phyloP scores from a whole-genome alignment of 2,797 vertebrate genomes.

The Furcifer pardalis region DNA sequence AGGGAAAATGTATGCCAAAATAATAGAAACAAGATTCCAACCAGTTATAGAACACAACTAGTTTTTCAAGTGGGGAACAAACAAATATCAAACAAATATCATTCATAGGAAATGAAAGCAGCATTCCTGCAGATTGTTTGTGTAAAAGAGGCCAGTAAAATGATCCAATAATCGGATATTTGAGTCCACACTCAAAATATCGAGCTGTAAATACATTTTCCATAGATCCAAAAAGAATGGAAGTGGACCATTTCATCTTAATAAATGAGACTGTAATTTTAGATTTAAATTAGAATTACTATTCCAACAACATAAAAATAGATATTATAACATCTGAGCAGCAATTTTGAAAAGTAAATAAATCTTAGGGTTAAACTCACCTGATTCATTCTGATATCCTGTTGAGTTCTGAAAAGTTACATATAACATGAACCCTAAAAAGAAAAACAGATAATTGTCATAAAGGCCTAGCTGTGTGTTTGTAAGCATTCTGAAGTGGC shows the following conservation, averaged over 20 bases:
- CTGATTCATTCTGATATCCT: conserved; percentile 83
- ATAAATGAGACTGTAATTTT: conserved; percentile 25
- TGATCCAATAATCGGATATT: not conserved
- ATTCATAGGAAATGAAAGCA: not conserved
- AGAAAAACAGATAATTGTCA: conserved; percentile 78
- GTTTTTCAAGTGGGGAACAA: not conserved
- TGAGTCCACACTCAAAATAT: conserved; percentile 5
- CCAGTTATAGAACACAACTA: no score
- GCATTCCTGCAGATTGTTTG: conserved; percentile 25
- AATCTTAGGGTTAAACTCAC: conserved; percentile 77
- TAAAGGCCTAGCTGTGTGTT: conserved; percentile 57
- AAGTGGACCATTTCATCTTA: not conserved
- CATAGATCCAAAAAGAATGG: not conserved
- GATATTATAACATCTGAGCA: conserved; percentile 59
- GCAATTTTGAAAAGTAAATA: conserved; percentile 66
- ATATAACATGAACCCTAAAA: conserved; percentile 81
- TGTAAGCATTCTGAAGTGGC: conserved; percentile 46
- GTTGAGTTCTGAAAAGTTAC: conserved; percentile 76
- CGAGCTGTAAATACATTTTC: not conserved
- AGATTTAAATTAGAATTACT: conserved; percentile 35
- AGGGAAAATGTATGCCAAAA: no score
- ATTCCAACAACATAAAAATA: conserved; percentile 52
- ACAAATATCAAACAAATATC: not conserved
- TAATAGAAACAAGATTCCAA: no score
- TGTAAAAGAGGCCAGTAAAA: conserved; percentile 6